Conservation (phyloP, 2,888 invertebrate species). For the Crematogaster levior region DNA sequence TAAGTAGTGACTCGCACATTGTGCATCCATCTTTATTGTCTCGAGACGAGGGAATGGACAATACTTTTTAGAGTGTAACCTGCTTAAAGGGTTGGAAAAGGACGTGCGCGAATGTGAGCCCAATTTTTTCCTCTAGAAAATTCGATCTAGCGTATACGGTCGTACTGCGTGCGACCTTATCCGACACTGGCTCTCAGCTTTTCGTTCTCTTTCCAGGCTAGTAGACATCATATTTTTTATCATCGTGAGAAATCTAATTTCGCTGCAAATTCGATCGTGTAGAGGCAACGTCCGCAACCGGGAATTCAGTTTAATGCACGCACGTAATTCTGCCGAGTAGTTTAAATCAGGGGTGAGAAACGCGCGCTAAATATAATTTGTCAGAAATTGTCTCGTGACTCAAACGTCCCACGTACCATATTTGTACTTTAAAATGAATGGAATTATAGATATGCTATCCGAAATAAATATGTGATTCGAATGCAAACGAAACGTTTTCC, state of each 20-base stretch:
- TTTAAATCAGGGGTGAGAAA: conserved; percentile 35
- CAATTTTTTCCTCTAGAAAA: conserved; percentile 64
- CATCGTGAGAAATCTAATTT: conserved; percentile 39
- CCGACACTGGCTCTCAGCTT: conserved; percentile 27
- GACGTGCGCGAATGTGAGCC: conserved; percentile 58
- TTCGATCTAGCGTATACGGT: conserved; percentile 48
- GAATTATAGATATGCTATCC: conserved; percentile 19
- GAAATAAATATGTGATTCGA: conserved; percentile 26
- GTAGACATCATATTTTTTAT: conserved; percentile 50
- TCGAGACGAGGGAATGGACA: conserved; percentile 21
- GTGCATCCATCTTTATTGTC: not conserved
- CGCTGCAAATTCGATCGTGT: conserved; percentile 43
- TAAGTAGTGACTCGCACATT: not conserved
- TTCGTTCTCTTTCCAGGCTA: conserved; percentile 7
- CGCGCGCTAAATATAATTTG: conserved; percentile 44
- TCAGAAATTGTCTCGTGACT: conserved; percentile 43
- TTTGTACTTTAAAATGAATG: conserved; percentile 42
- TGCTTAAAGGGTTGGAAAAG: conserved; percentile 71
- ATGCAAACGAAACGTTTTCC: not conserved
- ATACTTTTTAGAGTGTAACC: conserved; percentile 56
- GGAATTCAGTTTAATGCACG: conserved; percentile 50
- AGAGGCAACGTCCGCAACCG: conserved; percentile 36
- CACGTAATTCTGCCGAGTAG: conserved; percentile 40
- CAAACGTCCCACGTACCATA: conserved; percentile 21
- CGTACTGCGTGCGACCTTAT: not conserved